phyloP scores from a whole-genome alignment of 2,888 invertebrate genomes.

The Thereva nobilitata region DNA sequence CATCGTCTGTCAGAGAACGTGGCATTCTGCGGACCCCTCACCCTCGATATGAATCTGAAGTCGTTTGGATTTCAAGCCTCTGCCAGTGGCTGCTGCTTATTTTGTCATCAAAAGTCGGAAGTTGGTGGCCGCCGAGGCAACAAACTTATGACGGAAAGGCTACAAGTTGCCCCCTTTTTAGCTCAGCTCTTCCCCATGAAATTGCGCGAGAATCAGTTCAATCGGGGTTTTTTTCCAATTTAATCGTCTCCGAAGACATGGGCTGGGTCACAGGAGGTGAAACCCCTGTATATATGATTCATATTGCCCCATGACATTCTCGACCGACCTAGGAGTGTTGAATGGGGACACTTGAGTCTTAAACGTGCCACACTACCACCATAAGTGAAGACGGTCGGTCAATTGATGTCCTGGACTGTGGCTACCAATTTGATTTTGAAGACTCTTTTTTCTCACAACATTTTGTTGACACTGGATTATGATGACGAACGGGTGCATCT shows the following conservation, averaged over 20 bases:
- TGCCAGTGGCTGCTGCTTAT: slow-evolving; percentile 8
- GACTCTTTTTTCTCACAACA: too few relatives aligned
- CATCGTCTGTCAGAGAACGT: slow-evolving; percentile 17
- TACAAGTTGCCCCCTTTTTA: neutral
- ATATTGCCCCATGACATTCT: too few relatives aligned
- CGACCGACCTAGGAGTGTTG: too few relatives aligned
- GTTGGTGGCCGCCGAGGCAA: slow-evolving; percentile 28
- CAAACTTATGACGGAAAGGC: slow-evolving; percentile 17
- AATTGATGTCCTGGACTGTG: too few relatives aligned
- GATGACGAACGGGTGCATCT: too few relatives aligned
- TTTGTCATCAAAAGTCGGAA: slow-evolving; percentile 36
- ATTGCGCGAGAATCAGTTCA: slow-evolving; percentile 36
- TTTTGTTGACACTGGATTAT: too few relatives aligned
- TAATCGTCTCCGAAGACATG: slow-evolving; percentile 11
- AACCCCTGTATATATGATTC: too few relatives aligned
- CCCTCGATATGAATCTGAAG: slow-evolving; percentile 18
- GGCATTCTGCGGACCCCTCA: neutral
- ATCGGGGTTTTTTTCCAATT: slow-evolving; percentile 16
- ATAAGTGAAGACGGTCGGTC: too few relatives aligned
- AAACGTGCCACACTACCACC: too few relatives aligned
- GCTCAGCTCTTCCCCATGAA: slow-evolving; percentile 14
- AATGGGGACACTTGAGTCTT: too few relatives aligned
- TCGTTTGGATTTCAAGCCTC: neutral
- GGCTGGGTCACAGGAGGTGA: neutral
- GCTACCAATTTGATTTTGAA: too few relatives aligned